Evolutionary conservation across 2,113 vertebrate genomes (phyloP).

Genomic region (Emberiza fucata): DNA sequence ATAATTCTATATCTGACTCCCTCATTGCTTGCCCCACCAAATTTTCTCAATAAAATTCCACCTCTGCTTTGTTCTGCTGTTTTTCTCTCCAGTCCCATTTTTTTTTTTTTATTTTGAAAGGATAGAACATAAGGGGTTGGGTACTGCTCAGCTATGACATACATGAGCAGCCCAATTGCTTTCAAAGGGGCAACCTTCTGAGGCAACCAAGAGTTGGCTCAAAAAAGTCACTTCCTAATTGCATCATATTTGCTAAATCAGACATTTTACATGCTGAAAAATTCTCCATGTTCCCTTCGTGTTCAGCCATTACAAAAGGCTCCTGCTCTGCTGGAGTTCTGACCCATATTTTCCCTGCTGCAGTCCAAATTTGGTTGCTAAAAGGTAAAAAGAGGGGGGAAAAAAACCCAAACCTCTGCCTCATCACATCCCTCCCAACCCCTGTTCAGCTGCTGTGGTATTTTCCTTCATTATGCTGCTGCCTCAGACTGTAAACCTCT

Average conservation of each 20-base stretch:
- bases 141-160: neutral
- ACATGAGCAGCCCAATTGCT: neutral
- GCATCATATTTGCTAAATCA: slow-evolving; percentile 44
- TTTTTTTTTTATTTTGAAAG: neutral
- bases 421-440: neutral
- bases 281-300: neutral
- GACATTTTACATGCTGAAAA: neutral
- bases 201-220: slow-evolving; percentile 23
- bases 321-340: slow-evolving; percentile 56
- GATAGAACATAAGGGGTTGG: neutral
- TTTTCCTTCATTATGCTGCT: slow-evolving; percentile 78
- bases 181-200: slow-evolving; percentile 1
- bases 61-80: neutral
- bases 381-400: neutral
- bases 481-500: slow-evolving; percentile 79
- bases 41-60: neutral
- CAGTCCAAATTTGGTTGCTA: slow-evolving; percentile 43
- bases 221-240: slow-evolving; percentile 17
- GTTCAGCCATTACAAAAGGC: slow-evolving; percentile 26
- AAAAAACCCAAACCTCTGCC: neutral
- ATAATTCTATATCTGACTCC: neutral
- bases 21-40: neutral
- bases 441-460: slow-evolving; percentile 68
- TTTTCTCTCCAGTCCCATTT: neutral
- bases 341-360: slow-evolving; percentile 51